Evolutionary conservation across 2,888 invertebrate species (phyloP), one percentile per base, ranked within the genome.

Genomic region (Amblyjoppa fuscipennis): DNA sequence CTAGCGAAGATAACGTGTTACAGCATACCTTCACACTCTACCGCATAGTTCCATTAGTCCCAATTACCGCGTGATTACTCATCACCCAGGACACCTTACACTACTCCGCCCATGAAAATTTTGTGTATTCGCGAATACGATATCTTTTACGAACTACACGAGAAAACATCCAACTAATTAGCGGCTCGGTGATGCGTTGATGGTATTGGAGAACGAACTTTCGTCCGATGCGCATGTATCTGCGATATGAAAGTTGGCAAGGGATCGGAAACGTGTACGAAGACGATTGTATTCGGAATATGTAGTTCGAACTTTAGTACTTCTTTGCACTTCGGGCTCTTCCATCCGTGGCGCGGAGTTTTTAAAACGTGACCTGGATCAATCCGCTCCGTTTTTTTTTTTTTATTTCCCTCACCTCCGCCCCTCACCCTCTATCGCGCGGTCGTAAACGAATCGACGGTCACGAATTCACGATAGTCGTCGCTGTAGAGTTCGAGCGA

Each of bases 341-440:
- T 73, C 16, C 4, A 49, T 28, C 38, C 38, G 51, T 25, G 3
- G 13, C 20, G 31, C 5, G 13, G n/a, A 69, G 53, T 82, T 70
- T 74, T 73, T 59, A 73, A 78, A 73, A 83, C 73, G 66, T 74
- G 85, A 82, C 78, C 85, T 66, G 28, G 66, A 75, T 84, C 56
- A 49, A 28, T 74, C 38, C 5, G 49, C 51, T 70, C 28, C 56
- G 38, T 49, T 16, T 56, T 77, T 82, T 56, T 77, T 82, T 66
- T 77, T 38, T 61, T 70, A 34, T 56, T 78, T 78, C 49, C 59
- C 56, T 20, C 20, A 9, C 56, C 56, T 20, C 56, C 3, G 9
- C 13, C 56, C 11, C 3, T 25, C 9, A 56, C 56, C 56, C 9
- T 9, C 25, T 2, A 59, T 61, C 70, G 56, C 77, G 20, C 61